Evolutionary conservation across 2,888 invertebrate genomes (phyloP).

Genomic region (Zelleria hepariella): DNA sequence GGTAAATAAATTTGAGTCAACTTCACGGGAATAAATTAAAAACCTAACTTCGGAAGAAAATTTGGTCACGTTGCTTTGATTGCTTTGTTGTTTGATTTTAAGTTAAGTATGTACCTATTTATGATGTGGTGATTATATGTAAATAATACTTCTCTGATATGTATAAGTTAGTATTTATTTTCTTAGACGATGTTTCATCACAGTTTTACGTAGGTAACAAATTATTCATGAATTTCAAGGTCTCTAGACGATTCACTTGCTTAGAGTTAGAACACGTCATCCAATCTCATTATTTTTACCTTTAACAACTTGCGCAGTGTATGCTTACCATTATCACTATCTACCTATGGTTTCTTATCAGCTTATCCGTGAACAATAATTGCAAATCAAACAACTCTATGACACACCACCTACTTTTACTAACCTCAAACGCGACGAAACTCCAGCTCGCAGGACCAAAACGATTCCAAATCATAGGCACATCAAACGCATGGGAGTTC

Average conservation of each 20-base stretch:
- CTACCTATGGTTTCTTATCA: neutral
- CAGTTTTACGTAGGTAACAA: neutral
- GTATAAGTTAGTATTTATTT: neutral
- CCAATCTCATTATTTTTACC: neutral
- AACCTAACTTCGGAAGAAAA: neutral
- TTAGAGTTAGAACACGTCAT: neutral
- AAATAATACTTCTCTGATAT: no score
- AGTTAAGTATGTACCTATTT: no score
- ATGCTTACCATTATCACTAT: no score
- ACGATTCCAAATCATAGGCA: slow-evolving; percentile 25
- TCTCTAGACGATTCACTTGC: neutral
- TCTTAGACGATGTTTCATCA: neutral
- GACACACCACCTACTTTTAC: neutral
- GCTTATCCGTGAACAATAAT: neutral
- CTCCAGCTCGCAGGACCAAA: slow-evolving; percentile 30
- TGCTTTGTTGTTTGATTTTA: neutral
- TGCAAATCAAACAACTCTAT: neutral
- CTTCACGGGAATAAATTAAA: neutral
- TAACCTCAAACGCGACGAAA: slow-evolving; percentile 16
- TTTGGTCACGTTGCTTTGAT: neutral
- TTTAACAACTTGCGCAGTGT: neutral
- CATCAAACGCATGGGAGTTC: slow-evolving; percentile 62
- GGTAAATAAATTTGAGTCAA: neutral
- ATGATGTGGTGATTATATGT: no score
- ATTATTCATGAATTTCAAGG: neutral